A percentile compares a stretch with the other conserved stretches of the same genome.
Conservation (phyloP, 2,113 vertebrate species). For the Uria lomvia region DNA sequence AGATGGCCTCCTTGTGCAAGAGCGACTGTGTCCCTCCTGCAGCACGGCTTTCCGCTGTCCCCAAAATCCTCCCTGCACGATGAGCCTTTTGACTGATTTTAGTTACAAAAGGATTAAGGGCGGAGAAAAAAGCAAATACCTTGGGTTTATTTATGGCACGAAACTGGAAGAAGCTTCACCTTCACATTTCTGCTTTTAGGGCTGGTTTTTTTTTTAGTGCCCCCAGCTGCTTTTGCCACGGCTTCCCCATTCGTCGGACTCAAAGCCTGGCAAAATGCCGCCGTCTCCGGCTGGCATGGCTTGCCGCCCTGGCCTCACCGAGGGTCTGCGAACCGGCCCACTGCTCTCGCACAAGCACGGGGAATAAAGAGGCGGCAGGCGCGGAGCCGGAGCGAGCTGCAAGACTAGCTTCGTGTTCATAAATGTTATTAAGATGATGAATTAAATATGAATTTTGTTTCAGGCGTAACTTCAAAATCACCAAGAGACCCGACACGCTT, state of each 20-base stretch:
- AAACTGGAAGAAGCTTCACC: not conserved
- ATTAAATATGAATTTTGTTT: conserved; percentile 43
- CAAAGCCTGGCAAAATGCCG: accelerated
- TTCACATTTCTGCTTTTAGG: not conserved
- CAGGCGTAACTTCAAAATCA: not conserved
- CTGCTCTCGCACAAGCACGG: accelerated
- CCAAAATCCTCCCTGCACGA: accelerated
- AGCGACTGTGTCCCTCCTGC: accelerated
- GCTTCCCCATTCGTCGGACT: accelerated
- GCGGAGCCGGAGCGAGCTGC: accelerated
- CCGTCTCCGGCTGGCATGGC: accelerated
- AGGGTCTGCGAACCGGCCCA: not conserved
- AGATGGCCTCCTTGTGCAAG: not conserved
- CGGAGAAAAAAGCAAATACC: not conserved
- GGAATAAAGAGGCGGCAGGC: not conserved
- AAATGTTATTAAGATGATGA: not conserved
- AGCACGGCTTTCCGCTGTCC: not conserved
- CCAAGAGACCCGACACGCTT: not conserved
- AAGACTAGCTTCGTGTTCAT: accelerated
- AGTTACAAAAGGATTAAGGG: not conserved
- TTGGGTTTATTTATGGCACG: not conserved
- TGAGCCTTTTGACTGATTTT: not conserved
- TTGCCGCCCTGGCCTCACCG: not conserved
- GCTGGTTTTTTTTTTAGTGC: not conserved
- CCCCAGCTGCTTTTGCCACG: not conserved